Evolutionary conservation across 2,797 vertebrate species (phyloP).

Genomic region (Tokudaia muenninki): DNA sequence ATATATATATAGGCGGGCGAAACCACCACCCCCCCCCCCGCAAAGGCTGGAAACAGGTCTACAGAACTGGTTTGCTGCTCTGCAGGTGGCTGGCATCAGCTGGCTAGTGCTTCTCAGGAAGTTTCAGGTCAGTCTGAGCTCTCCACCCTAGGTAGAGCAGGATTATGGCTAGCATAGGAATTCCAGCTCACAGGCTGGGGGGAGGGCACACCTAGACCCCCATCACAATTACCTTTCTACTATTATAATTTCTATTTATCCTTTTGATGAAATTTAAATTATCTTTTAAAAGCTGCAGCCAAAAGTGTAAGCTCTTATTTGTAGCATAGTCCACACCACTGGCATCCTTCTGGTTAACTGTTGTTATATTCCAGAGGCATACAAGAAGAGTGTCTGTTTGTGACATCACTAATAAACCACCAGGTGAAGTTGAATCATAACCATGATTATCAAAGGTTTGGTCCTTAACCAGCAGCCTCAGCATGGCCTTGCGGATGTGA

Average conservation of each 20-base stretch:
- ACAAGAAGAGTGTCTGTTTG: neutral
- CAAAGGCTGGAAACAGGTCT: too few relatives aligned
- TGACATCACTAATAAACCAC: neutral
- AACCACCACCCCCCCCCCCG: too few relatives aligned
- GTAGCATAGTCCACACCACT: neutral
- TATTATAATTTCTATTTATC: neutral
- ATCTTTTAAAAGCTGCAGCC: conserved; percentile 42
- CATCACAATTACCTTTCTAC: conserved; percentile 5
- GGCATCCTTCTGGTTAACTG: neutral
- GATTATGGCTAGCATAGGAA: too few relatives aligned
- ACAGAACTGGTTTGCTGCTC: too few relatives aligned
- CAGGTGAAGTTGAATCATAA: neutral
- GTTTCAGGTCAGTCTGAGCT: too few relatives aligned
- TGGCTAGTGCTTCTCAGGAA: too few relatives aligned
- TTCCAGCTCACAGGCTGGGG: too few relatives aligned
- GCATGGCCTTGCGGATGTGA: neutral
- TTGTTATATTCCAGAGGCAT: neutral
- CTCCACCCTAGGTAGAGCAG: too few relatives aligned
- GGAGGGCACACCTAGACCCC: too few relatives aligned
- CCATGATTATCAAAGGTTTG: neutral
- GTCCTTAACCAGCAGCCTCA: neutral
- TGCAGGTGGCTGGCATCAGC: too few relatives aligned
- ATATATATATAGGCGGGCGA: too few relatives aligned
- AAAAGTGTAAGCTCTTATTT: neutral
- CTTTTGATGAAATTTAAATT: neutral